Base-by-base conservation (phyloP, 2,797 vertebrate species). In the Cichlasoma orientale region DNA sequence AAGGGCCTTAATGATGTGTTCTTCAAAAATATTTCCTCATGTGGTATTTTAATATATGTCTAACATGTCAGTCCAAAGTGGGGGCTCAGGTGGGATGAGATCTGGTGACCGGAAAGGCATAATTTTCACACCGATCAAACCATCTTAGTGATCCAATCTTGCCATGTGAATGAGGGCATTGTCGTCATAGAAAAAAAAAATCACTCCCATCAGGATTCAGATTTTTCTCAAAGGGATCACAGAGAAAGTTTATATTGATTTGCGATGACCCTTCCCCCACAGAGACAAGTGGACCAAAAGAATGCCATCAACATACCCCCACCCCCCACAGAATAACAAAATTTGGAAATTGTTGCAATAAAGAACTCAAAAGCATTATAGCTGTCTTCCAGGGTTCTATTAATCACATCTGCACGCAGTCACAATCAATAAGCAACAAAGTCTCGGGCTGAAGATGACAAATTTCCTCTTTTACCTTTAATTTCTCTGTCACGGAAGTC, bases 281-380 rank as follows among this genome's bases (percentile, higher is more conserved):
- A 47, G 61, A 18, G 14, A 7, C 23, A 1, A 44, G 14, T 19
- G 44, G 14, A 47, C 61, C 44, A 47, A 19, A 66, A 27, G 25
- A 23, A 27, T 66, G 23, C 8, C 61, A 66, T 11, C 23, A 41
- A 61, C 41, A 61, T 41, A 61, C 23, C 41, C 16, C n/a, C n/a
- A n/a, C 12, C 21, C 16, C 33, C 7, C 58, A 61, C 38, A 61
- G n/a, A 61, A 61, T 13, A 61, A 61, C 13, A 61, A 41, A 7
- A 63, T 63, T 63, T 41, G 41, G 59, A 66, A 66, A 66, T 27
- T 47, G 41, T 8, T 63, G 59, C 59, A 63, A 63, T 44, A 63
- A 25, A 66, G 38, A 47, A 27, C 19, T 66, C 8, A 66, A 66
- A 47, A 47, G 61, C 4, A 66, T 5, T 44, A 44, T 11, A 0